phyloP scores from a whole-genome alignment of 2,888 invertebrate species.

The Tuberolachnus salignus region DNA sequence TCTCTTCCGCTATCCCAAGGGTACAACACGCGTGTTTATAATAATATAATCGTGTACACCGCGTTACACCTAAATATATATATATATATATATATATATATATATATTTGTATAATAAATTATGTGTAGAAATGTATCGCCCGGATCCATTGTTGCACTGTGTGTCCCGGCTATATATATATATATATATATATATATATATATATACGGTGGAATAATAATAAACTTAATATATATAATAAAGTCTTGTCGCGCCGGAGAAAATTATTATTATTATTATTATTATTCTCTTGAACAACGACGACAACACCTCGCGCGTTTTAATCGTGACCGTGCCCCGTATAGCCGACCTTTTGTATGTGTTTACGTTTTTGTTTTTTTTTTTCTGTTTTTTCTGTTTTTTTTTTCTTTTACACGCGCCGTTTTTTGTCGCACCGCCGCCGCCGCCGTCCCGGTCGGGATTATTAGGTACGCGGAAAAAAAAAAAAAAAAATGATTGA shows the following conservation, averaged over 20 bases:
- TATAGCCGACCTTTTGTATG: not conserved
- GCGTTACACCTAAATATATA: conserved; percentile 13
- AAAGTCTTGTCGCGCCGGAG: not conserved
- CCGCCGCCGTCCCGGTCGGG: too few relatives aligned
- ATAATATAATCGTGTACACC: conserved; percentile 26
- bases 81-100: too few relatives aligned
- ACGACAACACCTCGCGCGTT: not conserved
- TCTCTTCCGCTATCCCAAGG: conserved; percentile 40
- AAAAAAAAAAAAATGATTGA: too few relatives aligned
- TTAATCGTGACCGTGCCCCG: not conserved
- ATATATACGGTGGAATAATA: too few relatives aligned
- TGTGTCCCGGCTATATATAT: not conserved
- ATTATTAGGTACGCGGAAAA: too few relatives aligned
- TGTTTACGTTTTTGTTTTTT: not conserved
- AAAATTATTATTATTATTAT: not conserved
- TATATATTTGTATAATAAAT: too few relatives aligned
- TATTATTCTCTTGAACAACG: conserved; percentile 2
- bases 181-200: too few relatives aligned
- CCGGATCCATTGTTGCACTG: conserved; percentile 13
- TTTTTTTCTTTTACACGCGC: not conserved
- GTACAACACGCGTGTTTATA: not conserved
- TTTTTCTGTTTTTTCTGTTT: too few relatives aligned
- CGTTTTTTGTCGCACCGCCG: not conserved
- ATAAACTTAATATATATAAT: not conserved
- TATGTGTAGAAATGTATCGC: conserved; percentile 6